A percentile compares a stretch with the other conserved stretches of the same genome.
Evolutionary conservation across 2,113 vertebrate genomes (phyloP).

Genomic region (Forbesichthys papilliferus): DNA sequence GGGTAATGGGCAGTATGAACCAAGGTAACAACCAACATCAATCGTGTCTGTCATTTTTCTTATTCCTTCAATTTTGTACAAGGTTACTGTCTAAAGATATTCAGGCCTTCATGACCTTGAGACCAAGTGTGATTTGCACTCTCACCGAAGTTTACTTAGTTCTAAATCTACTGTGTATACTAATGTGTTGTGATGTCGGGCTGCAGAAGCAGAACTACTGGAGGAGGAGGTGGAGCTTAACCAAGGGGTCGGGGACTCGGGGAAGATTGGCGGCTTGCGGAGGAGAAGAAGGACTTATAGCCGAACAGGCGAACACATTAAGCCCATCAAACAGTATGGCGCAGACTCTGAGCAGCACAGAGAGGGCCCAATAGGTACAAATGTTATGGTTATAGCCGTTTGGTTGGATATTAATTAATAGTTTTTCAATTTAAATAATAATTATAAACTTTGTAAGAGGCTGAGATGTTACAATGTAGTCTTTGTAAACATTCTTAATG

Average conservation of each 20-base stretch:
- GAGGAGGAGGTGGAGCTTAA: conserved; percentile 86
- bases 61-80: background rate
- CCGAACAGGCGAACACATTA: conserved; percentile 78
- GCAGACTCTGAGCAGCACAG: conserved; percentile 55
- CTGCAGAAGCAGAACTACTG: conserved; percentile 85
- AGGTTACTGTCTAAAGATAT: background rate
- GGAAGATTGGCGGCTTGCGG: conserved; percentile 79
- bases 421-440: no score
- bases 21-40: background rate
- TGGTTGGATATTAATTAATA: no score
- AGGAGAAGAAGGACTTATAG: conserved; percentile 84
- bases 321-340: conserved; percentile 65
- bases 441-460: no score
- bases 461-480: no score
- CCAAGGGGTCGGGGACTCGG: conserved; percentile 80
- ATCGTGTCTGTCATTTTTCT: background rate
- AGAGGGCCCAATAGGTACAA: conserved; percentile 63
- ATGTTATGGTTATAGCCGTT: no score
- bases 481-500: no score
- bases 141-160: background rate
- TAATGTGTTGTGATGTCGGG: background rate
- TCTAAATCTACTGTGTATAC: background rate
- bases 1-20: background rate
- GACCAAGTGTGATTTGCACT: background rate
- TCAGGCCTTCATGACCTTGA: background rate